phyloP scores from a whole-genome alignment of 2,797 vertebrate species.

The Margarornis squamiger region DNA sequence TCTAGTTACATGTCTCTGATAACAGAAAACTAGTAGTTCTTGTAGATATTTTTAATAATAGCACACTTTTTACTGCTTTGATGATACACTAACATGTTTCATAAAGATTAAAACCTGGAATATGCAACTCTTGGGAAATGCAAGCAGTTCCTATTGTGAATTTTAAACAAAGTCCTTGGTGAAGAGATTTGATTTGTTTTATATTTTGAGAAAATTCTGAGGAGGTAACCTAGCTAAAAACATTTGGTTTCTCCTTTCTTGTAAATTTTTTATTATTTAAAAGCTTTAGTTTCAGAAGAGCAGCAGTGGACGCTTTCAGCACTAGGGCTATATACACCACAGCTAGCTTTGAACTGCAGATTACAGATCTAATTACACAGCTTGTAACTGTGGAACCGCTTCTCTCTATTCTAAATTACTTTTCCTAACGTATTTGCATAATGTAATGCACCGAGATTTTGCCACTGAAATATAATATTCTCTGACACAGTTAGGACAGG shows the following conservation, averaged over 20 bases:
- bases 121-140: background rate
- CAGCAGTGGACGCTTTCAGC: conserved; percentile 45
- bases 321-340: conserved; percentile 46
- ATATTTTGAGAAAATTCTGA: conserved; percentile 37
- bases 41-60: background rate
- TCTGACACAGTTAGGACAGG: conserved; percentile 51
- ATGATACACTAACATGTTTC: background rate
- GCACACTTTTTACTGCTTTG: background rate
- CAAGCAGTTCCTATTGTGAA: background rate
- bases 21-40: background rate
- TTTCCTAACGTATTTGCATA: conserved; percentile 77
- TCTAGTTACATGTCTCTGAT: background rate
- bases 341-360: conserved; percentile 71
- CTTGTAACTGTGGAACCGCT: conserved; percentile 69
- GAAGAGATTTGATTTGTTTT: background rate
- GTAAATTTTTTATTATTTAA: conserved; percentile 61
- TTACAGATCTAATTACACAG: conserved; percentile 77
- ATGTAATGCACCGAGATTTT: conserved; percentile 73
- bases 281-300: conserved; percentile 66
- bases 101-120: background rate
- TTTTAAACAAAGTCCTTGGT: background rate
- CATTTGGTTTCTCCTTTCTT: conserved; percentile 56
- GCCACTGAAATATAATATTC: conserved; percentile 63
- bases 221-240: conserved; percentile 23
- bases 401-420: conserved; percentile 72